Evolutionary conservation across 2,113 vertebrate genomes (phyloP).

Genomic region (Talpa occidentalis): DNA sequence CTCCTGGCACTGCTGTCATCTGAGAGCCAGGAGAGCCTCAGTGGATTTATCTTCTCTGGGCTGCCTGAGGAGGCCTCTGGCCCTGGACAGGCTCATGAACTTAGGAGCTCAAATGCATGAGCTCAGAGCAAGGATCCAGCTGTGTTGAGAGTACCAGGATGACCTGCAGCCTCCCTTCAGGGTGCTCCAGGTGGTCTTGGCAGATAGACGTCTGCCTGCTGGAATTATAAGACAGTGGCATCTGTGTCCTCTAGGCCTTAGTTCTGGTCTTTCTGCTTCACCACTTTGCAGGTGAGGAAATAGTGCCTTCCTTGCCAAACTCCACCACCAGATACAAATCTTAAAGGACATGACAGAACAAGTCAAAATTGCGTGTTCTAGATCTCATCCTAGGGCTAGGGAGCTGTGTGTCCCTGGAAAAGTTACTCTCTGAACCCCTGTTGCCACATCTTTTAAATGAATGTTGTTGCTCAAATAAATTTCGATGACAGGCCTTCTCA

Average conservation of each 20-base stretch:
- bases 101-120: fast-evolving
- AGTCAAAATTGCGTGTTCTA: not conserved
- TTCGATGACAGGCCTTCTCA: not conserved
- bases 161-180: not conserved
- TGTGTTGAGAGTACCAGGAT: not conserved
- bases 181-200: not conserved
- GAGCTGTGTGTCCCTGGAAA: not conserved
- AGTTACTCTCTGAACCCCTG: not conserved
- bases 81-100: not conserved
- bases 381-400: not conserved
- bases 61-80: not conserved
- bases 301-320: not conserved
- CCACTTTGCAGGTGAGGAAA: not conserved
- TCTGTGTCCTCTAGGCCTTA: not conserved
- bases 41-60: not conserved
- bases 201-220: not conserved
- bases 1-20: fast-evolving
- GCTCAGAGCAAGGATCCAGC: not conserved
- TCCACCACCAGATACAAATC: not conserved
- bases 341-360: not conserved
- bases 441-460: constrained; percentile 11
- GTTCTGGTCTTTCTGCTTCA: not conserved
- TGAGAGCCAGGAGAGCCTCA: not conserved
- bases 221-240: not conserved
- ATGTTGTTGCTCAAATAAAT: not conserved